phyloP scores from a whole-genome alignment of 2,113 vertebrate genomes.

The Heterotis niloticus region DNA sequence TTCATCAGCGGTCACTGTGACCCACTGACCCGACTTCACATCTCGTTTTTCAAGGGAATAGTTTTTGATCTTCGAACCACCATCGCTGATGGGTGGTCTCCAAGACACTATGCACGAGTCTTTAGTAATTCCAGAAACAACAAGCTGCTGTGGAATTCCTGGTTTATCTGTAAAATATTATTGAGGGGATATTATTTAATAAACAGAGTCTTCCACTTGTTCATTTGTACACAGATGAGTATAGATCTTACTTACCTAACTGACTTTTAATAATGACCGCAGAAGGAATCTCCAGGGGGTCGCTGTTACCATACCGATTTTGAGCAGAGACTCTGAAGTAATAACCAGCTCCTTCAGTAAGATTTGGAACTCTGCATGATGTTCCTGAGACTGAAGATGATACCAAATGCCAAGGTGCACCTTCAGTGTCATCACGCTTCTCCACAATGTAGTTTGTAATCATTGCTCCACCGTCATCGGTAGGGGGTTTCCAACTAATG shows the following conservation, averaged over 20 bases:
- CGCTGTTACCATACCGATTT: slow-evolving; percentile 89
- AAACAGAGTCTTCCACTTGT: not conserved
- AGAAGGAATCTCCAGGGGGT: slow-evolving; percentile 77
- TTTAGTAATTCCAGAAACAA: slow-evolving; percentile 82
- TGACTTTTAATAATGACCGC: slow-evolving; percentile 91
- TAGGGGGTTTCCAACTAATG: slow-evolving; percentile 91
- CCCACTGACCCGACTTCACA: slow-evolving; percentile 91
- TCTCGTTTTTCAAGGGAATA: slow-evolving; percentile 90
- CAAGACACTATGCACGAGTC: slow-evolving; percentile 92
- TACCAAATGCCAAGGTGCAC: slow-evolving; percentile 85
- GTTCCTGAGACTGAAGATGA: slow-evolving; percentile 90
- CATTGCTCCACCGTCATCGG: slow-evolving; percentile 88
- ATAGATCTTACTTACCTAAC: slow-evolving; percentile 70
- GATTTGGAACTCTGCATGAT: slow-evolving; percentile 88
- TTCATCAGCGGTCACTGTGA: slow-evolving; percentile 85
- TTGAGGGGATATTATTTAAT: slow-evolving; percentile 28
- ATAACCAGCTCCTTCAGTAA: slow-evolving; percentile 88
- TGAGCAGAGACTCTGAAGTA: slow-evolving; percentile 96
- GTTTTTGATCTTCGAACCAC: slow-evolving; percentile 94
- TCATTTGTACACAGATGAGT: not conserved
- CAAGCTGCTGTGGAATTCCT: slow-evolving; percentile 74
- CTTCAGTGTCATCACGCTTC: slow-evolving; percentile 89
- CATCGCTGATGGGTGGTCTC: slow-evolving; percentile 90
- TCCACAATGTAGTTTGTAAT: slow-evolving; percentile 95
- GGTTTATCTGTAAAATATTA: slow-evolving; percentile 80